phyloP scores from a whole-genome alignment of 2,888 invertebrate genomes.

The Furcula furcula region DNA sequence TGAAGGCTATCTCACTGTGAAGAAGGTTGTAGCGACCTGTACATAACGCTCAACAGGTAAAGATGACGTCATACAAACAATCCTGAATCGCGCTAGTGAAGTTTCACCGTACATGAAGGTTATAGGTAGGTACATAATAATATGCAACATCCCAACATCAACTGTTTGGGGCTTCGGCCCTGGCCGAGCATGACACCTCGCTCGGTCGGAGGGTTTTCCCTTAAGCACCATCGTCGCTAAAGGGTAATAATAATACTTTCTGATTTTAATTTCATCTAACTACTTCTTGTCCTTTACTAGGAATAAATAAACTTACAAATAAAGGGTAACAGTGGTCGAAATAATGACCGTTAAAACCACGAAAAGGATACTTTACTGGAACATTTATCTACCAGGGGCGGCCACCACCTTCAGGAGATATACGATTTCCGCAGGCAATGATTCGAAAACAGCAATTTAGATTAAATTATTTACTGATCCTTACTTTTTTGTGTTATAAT shows the following conservation, averaged over 20 bases:
- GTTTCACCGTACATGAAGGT: no score
- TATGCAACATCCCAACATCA: no score
- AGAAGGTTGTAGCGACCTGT: background rate
- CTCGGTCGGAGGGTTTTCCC: no score
- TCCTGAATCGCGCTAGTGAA: no score
- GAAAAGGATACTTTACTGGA: conserved; percentile 45
- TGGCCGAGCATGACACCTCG: no score
- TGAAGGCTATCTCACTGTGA: conserved; percentile 19
- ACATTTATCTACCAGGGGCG: conserved; percentile 42
- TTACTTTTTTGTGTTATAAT: conserved; percentile 3
- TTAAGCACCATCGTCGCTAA: no score
- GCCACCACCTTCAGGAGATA: conserved; percentile 40
- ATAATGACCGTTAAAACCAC: conserved; percentile 41
- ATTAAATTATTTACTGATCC: conserved; percentile 18
- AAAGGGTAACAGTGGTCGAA: conserved; percentile 32
- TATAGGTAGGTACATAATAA: no score
- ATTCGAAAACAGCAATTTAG: conserved; percentile 36
- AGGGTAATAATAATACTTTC: no score
- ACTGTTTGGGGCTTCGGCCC: no score
- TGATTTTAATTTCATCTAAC: no score
- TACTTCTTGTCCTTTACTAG: no score
- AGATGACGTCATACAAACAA: no score
- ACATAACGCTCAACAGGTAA: background rate
- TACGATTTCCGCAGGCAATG: conserved; percentile 41
- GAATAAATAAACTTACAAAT: conserved; percentile 20